Conservation (phyloP, 2,888 invertebrate genomes). For the Synergus laeviventris region DNA sequence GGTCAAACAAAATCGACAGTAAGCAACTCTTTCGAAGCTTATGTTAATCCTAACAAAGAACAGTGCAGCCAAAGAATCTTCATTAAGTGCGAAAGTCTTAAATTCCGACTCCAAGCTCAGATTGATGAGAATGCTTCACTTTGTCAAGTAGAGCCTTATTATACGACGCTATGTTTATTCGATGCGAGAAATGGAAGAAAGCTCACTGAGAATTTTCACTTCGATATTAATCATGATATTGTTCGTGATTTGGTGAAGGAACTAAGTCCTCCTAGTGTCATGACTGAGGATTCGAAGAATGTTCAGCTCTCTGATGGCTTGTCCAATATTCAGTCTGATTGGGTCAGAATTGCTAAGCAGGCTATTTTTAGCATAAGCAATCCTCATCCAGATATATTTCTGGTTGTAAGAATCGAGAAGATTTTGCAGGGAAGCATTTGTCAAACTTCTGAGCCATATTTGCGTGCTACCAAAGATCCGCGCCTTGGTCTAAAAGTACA, state of each 20-base stretch:
- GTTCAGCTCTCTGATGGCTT: slow-evolving; percentile 80
- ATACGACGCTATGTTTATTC: slow-evolving; percentile 91
- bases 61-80: slow-evolving; percentile 92
- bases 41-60: slow-evolving; percentile 88
- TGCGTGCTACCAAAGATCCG: slow-evolving; percentile 88
- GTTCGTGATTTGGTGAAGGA: slow-evolving; percentile 80
- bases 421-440: slow-evolving; percentile 92
- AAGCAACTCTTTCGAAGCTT: slow-evolving; percentile 76
- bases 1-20: slow-evolving; percentile 76
- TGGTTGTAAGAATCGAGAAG: slow-evolving; percentile 96
- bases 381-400: slow-evolving; percentile 92
- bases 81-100: slow-evolving; percentile 88
- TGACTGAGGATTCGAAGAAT: slow-evolving; percentile 78
- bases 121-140: slow-evolving; percentile 86
- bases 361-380: slow-evolving; percentile 92
- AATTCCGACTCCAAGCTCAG: slow-evolving; percentile 89
- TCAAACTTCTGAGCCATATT: slow-evolving; percentile 91
- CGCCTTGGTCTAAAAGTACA: slow-evolving; percentile 88
- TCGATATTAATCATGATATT: slow-evolving; percentile 88
- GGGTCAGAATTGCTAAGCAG: slow-evolving; percentile 85
- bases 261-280: slow-evolving; percentile 78
- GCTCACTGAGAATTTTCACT: slow-evolving; percentile 95
- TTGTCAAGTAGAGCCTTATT: slow-evolving; percentile 95
- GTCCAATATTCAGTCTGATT: slow-evolving; percentile 84
- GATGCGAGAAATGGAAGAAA: slow-evolving; percentile 92